Evolutionary conservation across 2,113 vertebrate species (phyloP).

Genomic region (Paramisgurnus dabryanus): DNA sequence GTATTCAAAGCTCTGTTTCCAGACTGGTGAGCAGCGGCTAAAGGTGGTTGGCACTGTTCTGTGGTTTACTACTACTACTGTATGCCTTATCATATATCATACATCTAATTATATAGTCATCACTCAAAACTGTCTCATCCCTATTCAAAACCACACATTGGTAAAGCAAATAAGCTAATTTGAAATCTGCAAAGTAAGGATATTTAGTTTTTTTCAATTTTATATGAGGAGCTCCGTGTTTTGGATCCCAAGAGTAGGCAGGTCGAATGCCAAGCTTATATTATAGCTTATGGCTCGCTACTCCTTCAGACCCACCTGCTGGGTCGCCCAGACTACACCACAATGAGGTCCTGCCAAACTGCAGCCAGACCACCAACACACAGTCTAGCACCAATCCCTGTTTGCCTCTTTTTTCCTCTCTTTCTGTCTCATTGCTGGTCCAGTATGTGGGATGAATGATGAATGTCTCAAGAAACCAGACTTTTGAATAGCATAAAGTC

Average conservation of each 20-base stretch:
- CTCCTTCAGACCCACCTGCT: conserved; percentile 42
- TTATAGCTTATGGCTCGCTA: conserved; percentile 31
- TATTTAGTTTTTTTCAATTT: neutral
- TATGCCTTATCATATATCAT: neutral
- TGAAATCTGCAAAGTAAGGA: conserved; percentile 23
- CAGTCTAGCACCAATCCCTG: conserved; percentile 16
- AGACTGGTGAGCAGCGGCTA: conserved; percentile 1
- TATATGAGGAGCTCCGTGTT: neutral
- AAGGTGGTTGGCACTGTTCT: neutral
- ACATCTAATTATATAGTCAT: conserved; percentile 30
- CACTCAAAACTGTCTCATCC: neutral
- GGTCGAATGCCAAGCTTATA: conserved; percentile 44
- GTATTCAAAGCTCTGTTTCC: conserved; percentile 11
- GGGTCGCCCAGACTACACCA: conserved; percentile 40
- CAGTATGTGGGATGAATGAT: neutral
- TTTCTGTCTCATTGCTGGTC: neutral
- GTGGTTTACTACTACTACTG: neutral
- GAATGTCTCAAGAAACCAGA: neutral
- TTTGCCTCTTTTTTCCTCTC: conserved; percentile 2
- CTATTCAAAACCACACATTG: neutral
- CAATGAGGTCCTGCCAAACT: conserved; percentile 42
- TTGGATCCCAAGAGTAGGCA: conserved; percentile 9
- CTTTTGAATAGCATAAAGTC: neutral
- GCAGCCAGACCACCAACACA: conserved; percentile 53
- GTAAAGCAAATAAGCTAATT: neutral